Percentiles rank a stretch among this genome's conserved stretches.
These are phyloP conservation scores for Salvelinus alpinus DNA, from an alignment of 2,113 vertebrate genomes.

Conservation along the genomic window DNA sequence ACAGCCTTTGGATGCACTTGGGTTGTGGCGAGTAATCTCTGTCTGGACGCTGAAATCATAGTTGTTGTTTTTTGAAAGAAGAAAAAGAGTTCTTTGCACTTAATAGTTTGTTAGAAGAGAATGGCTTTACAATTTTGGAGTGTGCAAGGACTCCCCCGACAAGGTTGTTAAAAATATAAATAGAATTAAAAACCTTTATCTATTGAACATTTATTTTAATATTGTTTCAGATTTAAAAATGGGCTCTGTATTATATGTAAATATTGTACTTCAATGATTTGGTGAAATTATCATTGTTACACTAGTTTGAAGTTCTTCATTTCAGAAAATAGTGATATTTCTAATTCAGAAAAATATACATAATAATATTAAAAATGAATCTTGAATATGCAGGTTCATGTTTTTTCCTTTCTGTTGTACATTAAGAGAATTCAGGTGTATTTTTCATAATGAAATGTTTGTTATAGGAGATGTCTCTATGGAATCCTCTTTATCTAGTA, in stretches of 20 bases:
- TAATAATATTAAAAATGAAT: conserved; percentile 81
- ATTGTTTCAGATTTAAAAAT: conserved; percentile 74
- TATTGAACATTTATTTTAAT: conserved; percentile 90
- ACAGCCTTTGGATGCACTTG: conserved; percentile 74
- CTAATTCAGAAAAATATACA: conserved; percentile 83
- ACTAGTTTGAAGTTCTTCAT: conserved; percentile 75
- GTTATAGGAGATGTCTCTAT: conserved; percentile 60
- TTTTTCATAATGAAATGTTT: conserved; percentile 70
- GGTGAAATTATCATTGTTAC: conserved; percentile 71
- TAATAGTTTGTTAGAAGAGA: conserved; percentile 83
- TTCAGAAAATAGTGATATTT: conserved; percentile 84
- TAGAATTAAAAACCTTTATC: conserved; percentile 77
- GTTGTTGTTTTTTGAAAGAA: conserved; percentile 62
- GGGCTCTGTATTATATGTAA: conserved; percentile 83
- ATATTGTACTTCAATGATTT: conserved; percentile 72
- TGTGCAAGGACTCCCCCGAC: conserved; percentile 70
- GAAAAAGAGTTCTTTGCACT: conserved; percentile 84
- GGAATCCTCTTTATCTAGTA: conserved; percentile 59
- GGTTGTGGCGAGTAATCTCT: conserved; percentile 52
- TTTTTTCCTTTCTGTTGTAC: conserved; percentile 72
- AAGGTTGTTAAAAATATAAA: conserved; percentile 74
- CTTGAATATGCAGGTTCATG: conserved; percentile 82
- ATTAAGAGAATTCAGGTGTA: conserved; percentile 75
- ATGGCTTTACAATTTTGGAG: conserved; percentile 78
- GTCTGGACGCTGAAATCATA: conserved; percentile 84